Base-by-base conservation (phyloP, 1,140 invertebrate species). In the Zaprionus nigranus region DNA sequence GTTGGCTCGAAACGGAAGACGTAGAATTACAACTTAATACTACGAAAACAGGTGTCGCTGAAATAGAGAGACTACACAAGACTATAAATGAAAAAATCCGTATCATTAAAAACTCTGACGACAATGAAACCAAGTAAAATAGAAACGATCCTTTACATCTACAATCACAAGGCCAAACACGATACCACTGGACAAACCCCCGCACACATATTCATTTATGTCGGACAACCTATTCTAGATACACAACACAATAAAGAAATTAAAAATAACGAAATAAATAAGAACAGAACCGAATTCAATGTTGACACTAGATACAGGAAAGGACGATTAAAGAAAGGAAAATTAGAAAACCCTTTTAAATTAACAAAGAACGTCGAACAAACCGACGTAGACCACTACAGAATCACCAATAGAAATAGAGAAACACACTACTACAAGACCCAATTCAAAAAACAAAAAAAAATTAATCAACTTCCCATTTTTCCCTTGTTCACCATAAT, bases 71-170 rank as follows among this genome's bases (percentile, higher is more conserved):
- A 1, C 22, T 22, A 1, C 22, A 22, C 22, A 22, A 20, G 20
- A 20, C 20, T 20, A 20, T 20, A 20, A 20, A 20, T 1, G 20
- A 20, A 20, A n/a, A n/a, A n/a, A n/a, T n/a, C n/a, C n/a, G n/a
- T n/a, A n/a, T n/a, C n/a, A n/a, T n/a, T n/a, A n/a, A 20, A 28
- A 66, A 38, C 20, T 74, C 57, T 22, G 62, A 60, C 24, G 63
- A 67, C n/a, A 74, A 54, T 15, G 71, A 74, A 43, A 13, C 46
- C 13, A 60, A 74, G 63, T 5, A 26, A 60, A 56, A 60, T 67
- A 34, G 57, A 73, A 54, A 54, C 53, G 54, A 51, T 56, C 6
- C 38, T 73, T 36, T 60, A 46, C n/a, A 73, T 56, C 5, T 73
- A 73, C 28, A 66, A 73, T 12, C 57, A 67, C 36, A 67, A 54